Evolutionary conservation across 2,888 invertebrate species (phyloP).

Genomic region (Petrolisthes cinctipes): DNA sequence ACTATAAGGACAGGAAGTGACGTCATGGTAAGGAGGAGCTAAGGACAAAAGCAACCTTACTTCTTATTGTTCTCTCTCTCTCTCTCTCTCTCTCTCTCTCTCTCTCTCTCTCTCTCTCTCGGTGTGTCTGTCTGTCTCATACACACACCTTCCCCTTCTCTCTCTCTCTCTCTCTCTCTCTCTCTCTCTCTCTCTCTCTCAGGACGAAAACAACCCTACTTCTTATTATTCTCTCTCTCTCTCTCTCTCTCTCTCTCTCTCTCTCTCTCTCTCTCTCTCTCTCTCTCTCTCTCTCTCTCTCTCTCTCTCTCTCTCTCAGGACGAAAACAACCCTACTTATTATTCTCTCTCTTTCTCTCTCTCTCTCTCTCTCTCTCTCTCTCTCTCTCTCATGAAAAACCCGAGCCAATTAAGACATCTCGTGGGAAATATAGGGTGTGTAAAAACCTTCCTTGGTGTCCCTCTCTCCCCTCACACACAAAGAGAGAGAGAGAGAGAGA

Average conservation of each 20-base stretch:
- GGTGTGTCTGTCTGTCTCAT: too few relatives aligned
- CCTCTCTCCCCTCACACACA: background rate
- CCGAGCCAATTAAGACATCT: background rate
- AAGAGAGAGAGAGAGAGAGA: background rate
- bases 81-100: background rate
- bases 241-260: background rate
- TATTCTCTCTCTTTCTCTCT: conserved; percentile 7
- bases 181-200: conserved; percentile 24
- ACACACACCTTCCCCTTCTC: too few relatives aligned
- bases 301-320: conserved; percentile 11
- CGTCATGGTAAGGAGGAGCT: too few relatives aligned
- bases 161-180: conserved; percentile 3
- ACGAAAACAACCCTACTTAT: background rate
- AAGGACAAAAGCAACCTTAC: background rate
- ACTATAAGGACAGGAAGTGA: background rate
- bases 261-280: conserved; percentile 28
- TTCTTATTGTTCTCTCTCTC: conserved; percentile 7
- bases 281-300: conserved; percentile 27
- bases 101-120: background rate
- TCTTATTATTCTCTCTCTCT: background rate
- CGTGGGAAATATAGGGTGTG: background rate
- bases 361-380: background rate
- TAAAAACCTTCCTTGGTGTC: background rate
- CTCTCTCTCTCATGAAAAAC: background rate
- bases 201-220: background rate